Base-by-base conservation (phyloP, 2,113 vertebrate species). In the Xiphophorus couchianus region DNA sequence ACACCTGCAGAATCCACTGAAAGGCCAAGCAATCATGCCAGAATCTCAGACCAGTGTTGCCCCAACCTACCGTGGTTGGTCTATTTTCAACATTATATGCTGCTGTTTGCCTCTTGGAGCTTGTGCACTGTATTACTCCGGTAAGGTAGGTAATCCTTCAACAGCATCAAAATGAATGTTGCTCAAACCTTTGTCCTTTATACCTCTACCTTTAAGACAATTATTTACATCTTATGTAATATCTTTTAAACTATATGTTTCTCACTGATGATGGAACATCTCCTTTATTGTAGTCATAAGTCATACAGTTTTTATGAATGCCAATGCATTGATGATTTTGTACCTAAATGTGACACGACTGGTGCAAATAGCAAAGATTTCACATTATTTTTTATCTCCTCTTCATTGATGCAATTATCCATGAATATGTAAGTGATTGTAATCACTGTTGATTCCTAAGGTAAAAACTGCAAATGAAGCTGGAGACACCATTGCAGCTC, bases 401-500 rank as follows among this genome's bases (percentile, higher is more conserved):
- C 22, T 54, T 54, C 7, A 54, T 54, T 19, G 22, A 25, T 22
- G 51, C 22, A 22, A 22, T 5, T 25, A 2, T 54, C 48, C 17
- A 19, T 54, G 7, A 54, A 54, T 22, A 54, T 2, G 7, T 8
- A 5, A 22, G 17, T 22, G 22, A 54, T 6, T 22, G 51, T 28
- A 10, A 17, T 3, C 1, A 1, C 69, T 77, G 2, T 65, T 83
- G 42, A 54, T 81, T 65, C 8, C 8, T 54, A 63, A 80, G 77
- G 77, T 69, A 35, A 30, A 90, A 39, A 75, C 28, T 42, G 87
- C 89, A 0, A 90, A 85, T 51, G 27, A 39, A 1, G 0, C 10
- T 0, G 93, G 93, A 48, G 74, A 94, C 3, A 10, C n/a, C 3
- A 19, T 29, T 1, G 1, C 0, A 5, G 94, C 93, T 5, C 4